Conservation (phyloP, 2,888 invertebrate genomes). For the Limenitis camilla region DNA sequence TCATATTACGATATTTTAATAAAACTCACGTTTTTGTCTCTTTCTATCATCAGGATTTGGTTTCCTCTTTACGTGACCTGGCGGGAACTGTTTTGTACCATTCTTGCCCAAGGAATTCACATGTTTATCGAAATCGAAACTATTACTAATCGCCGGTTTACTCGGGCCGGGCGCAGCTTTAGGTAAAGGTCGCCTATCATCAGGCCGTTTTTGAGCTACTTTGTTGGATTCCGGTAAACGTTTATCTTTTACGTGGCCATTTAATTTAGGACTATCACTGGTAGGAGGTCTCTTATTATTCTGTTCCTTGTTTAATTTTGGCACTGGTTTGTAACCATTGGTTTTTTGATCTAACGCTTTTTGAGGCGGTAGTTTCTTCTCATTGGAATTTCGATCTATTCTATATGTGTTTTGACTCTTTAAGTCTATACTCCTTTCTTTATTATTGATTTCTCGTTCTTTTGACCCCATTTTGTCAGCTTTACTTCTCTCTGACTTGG, state of each 20-base stretch:
- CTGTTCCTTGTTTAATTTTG: conserved; percentile 44
- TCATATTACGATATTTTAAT: not conserved
- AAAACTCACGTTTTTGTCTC: conserved; percentile 51
- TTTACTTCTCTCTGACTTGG: conserved; percentile 37
- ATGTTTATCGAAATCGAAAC: conserved; percentile 66
- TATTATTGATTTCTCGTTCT: conserved; percentile 42
- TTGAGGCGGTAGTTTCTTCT: conserved; percentile 32
- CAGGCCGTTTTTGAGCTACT: conserved; percentile 37
- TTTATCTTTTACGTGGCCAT: conserved; percentile 29
- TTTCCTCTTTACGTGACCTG: conserved; percentile 59
- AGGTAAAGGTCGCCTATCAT: conserved; percentile 37
- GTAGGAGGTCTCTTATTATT: conserved; percentile 28
- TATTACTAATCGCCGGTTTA: conserved; percentile 43
- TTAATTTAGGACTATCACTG: conserved; percentile 35
- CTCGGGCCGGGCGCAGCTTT: conserved; percentile 42
- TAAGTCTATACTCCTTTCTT: conserved; percentile 63
- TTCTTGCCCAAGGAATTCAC: conserved; percentile 51
- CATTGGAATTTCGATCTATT: conserved; percentile 65
- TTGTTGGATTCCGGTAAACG: conserved; percentile 35
- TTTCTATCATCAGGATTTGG: conserved; percentile 41
- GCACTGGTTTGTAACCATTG: conserved; percentile 52
- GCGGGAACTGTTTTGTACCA: conserved; percentile 66
- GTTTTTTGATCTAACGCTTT: conserved; percentile 42
- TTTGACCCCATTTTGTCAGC: conserved; percentile 37
- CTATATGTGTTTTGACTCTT: conserved; percentile 67